Conservation (phyloP, 2,797 vertebrate species). For the Channallabes apus region DNA sequence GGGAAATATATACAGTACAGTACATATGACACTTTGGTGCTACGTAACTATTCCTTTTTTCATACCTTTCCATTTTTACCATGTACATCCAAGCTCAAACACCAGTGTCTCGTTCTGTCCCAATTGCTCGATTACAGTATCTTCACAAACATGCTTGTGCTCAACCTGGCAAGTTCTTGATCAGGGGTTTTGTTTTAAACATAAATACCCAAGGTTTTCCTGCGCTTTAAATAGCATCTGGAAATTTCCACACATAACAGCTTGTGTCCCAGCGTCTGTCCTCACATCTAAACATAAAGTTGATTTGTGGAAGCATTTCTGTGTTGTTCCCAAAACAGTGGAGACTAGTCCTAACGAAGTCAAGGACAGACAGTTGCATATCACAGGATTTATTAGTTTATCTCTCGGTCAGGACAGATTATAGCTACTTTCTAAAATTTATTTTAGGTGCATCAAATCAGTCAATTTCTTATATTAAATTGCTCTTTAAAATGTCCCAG, state of each 20-base stretch:
- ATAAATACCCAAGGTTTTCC: constrained; percentile 37
- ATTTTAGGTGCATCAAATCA: not conserved
- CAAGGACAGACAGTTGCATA: not conserved
- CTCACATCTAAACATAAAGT: not conserved
- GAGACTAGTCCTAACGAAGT: not conserved
- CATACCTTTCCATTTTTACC: constrained; percentile 59
- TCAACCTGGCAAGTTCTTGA: constrained; percentile 72
- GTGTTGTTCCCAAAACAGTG: not conserved
- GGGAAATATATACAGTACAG: not conserved
- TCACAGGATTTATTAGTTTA: not conserved
- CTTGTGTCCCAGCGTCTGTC: not conserved
- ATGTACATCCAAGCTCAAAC: constrained; percentile 58
- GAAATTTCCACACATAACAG: constrained; percentile 66
- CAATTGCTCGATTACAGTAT: constrained; percentile 51
- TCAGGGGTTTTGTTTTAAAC: constrained; percentile 64
- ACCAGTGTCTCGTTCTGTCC: constrained; percentile 54
- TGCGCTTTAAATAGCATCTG: constrained; percentile 58
- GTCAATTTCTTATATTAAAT: not conserved
- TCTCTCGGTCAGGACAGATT: not conserved
- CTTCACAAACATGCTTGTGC: constrained; percentile 67
- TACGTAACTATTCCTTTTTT: not conserved
- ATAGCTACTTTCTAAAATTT: not conserved
- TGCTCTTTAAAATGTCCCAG: not conserved
- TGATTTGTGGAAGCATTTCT: constrained; percentile 11
- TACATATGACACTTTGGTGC: too few relatives aligned